Base-by-base conservation (phyloP, 2,113 vertebrate species). In the Phalacrocorax aristotelis region DNA sequence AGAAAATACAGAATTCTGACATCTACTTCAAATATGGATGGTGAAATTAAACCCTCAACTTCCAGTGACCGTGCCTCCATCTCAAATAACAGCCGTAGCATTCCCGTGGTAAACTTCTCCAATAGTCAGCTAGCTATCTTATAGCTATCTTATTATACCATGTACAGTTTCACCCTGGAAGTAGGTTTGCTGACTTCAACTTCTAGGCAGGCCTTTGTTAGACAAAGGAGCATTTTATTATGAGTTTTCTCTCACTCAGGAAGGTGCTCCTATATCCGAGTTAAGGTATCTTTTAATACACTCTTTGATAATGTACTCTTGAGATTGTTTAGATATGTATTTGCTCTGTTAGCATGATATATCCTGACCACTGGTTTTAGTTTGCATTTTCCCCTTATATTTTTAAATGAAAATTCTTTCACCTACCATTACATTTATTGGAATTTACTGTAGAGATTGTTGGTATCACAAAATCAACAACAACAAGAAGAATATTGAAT, bases 231-330 rank as follows among this genome's bases (percentile, higher is more conserved):
- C 13, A 6, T 25, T 70, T 38, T 1, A 65, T 75, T 0, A 36
- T 2, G 36, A 52, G 34, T 27, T 13, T 22, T 15, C 32, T 57
- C 23, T 68, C 2, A 1, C 42, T 72, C 30, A 19, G 34, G 27
- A 60, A 38, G 27, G 27, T 52, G 36, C 20, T 80, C 27, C 55
- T 13, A 3, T 1, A 34, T 25, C 0, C 1, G 30, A 7, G 14
- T 23, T 49, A 55, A 57, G 27, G 13, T 49, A 36, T 34, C 46
- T 85, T 65, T 80, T 57, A 51, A 25, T 15, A 4, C 40, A 65
- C 1, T 49, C 34, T 51, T 55, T 19, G 18, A n/a, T 7, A 87
- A 66, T 11, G 49, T 10, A 32, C 5, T 2, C 38, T 34, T 34
- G 57, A 21, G 32, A 48, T 34, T 11, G 7, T 76, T 89, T 57